Evolutionary conservation across 1,140 invertebrate genomes (phyloP).

Genomic region (Trichonephila inaurata): DNA sequence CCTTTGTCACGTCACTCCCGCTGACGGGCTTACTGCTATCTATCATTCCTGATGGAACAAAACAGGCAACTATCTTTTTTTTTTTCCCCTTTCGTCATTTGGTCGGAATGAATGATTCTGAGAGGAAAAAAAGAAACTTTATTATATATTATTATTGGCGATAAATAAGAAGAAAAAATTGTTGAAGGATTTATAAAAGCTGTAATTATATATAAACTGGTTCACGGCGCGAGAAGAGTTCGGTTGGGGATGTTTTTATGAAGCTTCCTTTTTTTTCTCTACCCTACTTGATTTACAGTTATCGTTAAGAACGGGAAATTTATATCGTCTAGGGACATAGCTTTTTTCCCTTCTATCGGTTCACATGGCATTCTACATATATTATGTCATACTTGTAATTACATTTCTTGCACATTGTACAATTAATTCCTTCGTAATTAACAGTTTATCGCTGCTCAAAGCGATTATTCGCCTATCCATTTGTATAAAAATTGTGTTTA

Average conservation of each 20-base stretch:
- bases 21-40: conserved; percentile 67
- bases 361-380: not conserved
- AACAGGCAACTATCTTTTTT: conserved; percentile 63
- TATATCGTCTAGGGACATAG: not conserved
- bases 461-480: too few relatives aligned
- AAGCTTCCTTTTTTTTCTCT: conserved; percentile 14
- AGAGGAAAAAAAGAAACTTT: conserved; percentile 49
- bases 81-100: conserved; percentile 30
- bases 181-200: conserved; percentile 43
- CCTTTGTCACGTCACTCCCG: conserved; percentile 74
- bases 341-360: not conserved
- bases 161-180: conserved; percentile 62
- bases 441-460: not conserved
- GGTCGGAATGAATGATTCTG: conserved; percentile 54
- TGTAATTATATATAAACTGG: conserved; percentile 71
- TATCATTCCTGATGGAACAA: conserved; percentile 72
- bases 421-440: not conserved
- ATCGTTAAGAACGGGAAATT: conserved; percentile 15
- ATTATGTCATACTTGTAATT: not conserved
- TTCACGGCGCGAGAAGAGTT: conserved; percentile 22
- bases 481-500: too few relatives aligned
- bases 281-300: conserved; percentile 22
- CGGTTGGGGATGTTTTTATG: conserved; percentile 13
- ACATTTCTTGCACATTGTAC: not conserved
- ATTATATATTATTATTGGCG: conserved; percentile 75